A percentile compares a stretch with the other conserved stretches of the same genome.
phyloP scores from a whole-genome alignment of 2,888 invertebrate genomes.

The Pogonocherus hispidulus region DNA sequence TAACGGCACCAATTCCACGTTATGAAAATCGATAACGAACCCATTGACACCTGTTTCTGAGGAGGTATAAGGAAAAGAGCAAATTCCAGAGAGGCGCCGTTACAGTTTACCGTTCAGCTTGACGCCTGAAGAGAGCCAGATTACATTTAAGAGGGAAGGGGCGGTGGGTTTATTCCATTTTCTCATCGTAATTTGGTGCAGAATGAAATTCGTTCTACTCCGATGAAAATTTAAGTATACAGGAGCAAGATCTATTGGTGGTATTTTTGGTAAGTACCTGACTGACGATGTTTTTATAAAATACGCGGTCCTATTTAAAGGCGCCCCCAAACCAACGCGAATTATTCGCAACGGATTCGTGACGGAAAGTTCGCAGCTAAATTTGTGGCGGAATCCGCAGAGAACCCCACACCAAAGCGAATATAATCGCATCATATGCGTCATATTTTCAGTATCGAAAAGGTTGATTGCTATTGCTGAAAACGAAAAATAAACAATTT shows the following conservation, averaged over 20 bases:
- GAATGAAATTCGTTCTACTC: not conserved
- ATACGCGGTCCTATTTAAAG: no score
- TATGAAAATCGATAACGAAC: not conserved
- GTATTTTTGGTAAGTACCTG: no score
- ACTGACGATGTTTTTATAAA: no score
- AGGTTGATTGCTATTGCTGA: no score
- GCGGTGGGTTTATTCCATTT: not conserved
- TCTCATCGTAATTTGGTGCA: not conserved
- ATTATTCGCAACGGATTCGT: no score
- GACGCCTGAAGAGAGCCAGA: not conserved
- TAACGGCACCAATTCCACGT: not conserved
- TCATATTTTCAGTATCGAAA: no score
- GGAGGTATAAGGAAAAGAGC: not conserved
- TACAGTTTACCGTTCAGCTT: not conserved
- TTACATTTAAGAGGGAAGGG: not conserved
- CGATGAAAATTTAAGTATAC: not conserved
- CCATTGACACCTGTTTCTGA: constrained; percentile 2
- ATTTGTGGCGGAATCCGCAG: no score
- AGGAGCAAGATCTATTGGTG: not conserved
- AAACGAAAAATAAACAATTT: no score
- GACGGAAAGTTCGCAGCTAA: no score
- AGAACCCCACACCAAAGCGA: no score
- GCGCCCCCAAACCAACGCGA: no score
- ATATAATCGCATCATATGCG: no score
- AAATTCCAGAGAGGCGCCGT: not conserved